These are phyloP conservation scores for Cosmia trapezina DNA, from an alignment of 2,888 invertebrate genomes.

Conservation along the genomic window DNA sequence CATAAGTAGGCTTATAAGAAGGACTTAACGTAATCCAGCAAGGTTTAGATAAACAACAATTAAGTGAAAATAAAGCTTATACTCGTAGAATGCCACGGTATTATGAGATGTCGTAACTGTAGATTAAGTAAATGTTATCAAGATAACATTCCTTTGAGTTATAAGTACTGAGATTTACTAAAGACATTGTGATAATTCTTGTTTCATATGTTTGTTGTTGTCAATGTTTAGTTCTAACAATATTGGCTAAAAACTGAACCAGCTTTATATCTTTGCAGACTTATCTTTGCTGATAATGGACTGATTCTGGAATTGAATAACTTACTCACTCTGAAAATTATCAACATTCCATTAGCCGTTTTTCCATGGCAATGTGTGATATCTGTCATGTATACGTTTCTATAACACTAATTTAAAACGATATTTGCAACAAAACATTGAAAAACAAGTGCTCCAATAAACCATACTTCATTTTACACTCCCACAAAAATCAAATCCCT, in stretches of 20 bases:
- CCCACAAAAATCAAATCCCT: constrained; percentile 21
- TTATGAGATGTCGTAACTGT: constrained; percentile 35
- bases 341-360: not conserved
- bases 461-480: constrained; percentile 7
- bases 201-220: not conserved
- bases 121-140: constrained; percentile 32
- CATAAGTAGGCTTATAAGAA: constrained; percentile 45
- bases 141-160: not conserved
- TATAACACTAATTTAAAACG: not conserved
- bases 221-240: not conserved
- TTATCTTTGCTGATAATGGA: too few species aligned
- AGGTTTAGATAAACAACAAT: constrained; percentile 56
- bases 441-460: constrained; percentile 28
- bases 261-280: not conserved
- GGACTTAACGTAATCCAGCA: constrained; percentile 38
- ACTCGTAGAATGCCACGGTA: constrained; percentile 34
- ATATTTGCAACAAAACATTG: not conserved
- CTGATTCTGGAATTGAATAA: not conserved
- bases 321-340: not conserved
- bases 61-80: constrained; percentile 56
- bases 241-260: not conserved
- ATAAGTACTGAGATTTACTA: constrained; percentile 13
- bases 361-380: not conserved
- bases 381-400: not conserved
- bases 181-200: constrained; percentile 6